Base-by-base conservation (phyloP, 2,797 vertebrate species). In the Enteromius anoplus region DNA sequence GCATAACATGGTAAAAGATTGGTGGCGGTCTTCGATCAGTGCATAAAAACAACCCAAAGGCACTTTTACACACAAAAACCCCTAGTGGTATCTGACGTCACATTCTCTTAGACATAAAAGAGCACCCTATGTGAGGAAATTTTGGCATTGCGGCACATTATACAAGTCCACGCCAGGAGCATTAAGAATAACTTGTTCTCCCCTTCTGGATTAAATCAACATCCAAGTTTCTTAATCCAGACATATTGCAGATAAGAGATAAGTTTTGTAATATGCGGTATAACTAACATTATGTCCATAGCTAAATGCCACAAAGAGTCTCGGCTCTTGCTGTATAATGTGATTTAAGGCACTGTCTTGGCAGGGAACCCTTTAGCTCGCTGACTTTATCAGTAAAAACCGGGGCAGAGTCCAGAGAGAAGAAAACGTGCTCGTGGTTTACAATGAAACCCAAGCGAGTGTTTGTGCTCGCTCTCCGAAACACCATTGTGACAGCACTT, bases 301-400 rank as follows among this genome's bases (percentile, higher is more conserved):
- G 70, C 40, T 82, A 84, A 85, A 81, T 65, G 78, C 75, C 68
- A 60, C 81, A 76, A 42, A 79, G 65, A 11, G 17, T 29, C 10
- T 62, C 11, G 51, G 40, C 51, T 62, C 70, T 68, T 1, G 12
- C 75, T 75, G 81, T 60, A 80, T 66, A 81, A 75, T 75, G 78
- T 79, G 81, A 86, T 82, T 66, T 68, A 84, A 76, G 71, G 69
- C 62, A 75, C 34, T 51, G 53, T 66, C 26, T 83, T 82, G 84
- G 60, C 66, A 64, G 64, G 58, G 82, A 53, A 53, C 55, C 26
- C 80, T 70, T 34, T 64, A 60, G 71, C 73, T 82, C 70, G 34
- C 65, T 81, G 65, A 73, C 84, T 77, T 82, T 86, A 85, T 85
- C 83, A 83, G 75, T 79, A 68, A 84, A 55, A 53, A 64, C 77